Percentiles rank a stretch among this genome's conserved stretches.
phyloP scores from a whole-genome alignment of 92 coral and sea anemone species.

The Heliopora coerulea region DNA sequence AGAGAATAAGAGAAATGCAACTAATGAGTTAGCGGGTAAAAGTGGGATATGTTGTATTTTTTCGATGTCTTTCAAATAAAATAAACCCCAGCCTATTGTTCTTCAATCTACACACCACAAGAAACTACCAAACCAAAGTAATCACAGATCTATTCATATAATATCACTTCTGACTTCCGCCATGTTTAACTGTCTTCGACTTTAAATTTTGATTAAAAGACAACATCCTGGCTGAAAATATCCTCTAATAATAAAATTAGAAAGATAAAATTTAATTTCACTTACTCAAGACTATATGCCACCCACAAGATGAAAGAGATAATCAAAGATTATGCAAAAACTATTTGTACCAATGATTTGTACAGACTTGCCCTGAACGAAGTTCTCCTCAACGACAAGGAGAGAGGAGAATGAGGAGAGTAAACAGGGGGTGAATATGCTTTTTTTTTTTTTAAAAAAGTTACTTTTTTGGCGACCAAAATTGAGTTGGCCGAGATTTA shows the following conservation, averaged over 20 bases:
- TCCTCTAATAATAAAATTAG: not conserved
- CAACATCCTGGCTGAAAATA: not conserved
- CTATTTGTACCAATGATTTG: no score
- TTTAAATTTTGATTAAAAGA: not conserved
- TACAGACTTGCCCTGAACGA: slow-evolving; percentile 1
- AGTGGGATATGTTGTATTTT: not conserved
- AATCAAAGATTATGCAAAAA: not conserved
- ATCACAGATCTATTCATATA: no score
- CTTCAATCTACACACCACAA: not conserved
- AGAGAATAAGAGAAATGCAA: not conserved
- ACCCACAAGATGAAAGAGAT: not conserved
- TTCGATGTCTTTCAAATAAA: not conserved
- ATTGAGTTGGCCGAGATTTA: no score
- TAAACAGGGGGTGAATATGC: no score
- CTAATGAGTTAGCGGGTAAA: not conserved
- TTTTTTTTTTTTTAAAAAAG: no score
- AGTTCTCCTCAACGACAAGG: not conserved
- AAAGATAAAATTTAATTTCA: not conserved
- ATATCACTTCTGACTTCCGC: not conserved
- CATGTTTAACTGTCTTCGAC: slow-evolving; percentile 1
- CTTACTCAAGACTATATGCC: not conserved
- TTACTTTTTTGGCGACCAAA: no score
- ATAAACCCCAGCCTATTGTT: not conserved
- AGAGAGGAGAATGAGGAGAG: slow-evolving; percentile 2
- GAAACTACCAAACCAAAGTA: not conserved